Evolutionary conservation across 2,113 vertebrate genomes (phyloP), one percentile per base, ranked within the genome.

Genomic region (Okapia johnstoni): DNA sequence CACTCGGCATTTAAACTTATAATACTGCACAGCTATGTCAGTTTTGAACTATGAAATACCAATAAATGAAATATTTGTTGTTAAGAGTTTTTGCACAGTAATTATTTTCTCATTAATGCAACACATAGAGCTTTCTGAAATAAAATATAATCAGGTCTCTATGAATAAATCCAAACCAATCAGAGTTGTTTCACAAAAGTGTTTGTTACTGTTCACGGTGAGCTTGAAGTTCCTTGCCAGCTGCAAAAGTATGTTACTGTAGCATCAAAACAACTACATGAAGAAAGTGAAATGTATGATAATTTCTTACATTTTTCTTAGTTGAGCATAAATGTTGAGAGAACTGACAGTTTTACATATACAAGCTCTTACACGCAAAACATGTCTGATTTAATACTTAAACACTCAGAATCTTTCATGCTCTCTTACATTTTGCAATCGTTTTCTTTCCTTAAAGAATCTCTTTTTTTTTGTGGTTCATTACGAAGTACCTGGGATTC

Each of bases 71-170:
- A 77, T 93, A 84, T 87, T 96, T 96, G 46, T 92, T 92, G 58
- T 91, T 91, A 26, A 92, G 60, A 33, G 11, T 40, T 93, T 95
- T 84, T 84, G 16, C n/a, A 87, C n/a, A 90, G 63, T 94, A 96
- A 93, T 96, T 96, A 91, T 95, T 91, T 97, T 93, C 84, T 97
- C 83, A 87, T 97, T 97, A 89, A 12, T 60, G 19, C 26, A 84
- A 66, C 11, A 87, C 55, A 70, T 70, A 96, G 84, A 91, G 52
- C 30, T 97, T 94, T 97, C 52, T 55, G 58, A 80, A 97, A 94
- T 96, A 91, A 96, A 91, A 79, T 92, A 73, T 17, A 90, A 80
- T 97, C 70, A 97, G 79, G 33, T 73, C 40, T 94, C 50, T 79
- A 33, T 95, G 50, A 97, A 21, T 73, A 97, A 93, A 57, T 96